Base-by-base conservation (phyloP, 1,140 invertebrate species). In the Pentalonia nigronervosa region DNA sequence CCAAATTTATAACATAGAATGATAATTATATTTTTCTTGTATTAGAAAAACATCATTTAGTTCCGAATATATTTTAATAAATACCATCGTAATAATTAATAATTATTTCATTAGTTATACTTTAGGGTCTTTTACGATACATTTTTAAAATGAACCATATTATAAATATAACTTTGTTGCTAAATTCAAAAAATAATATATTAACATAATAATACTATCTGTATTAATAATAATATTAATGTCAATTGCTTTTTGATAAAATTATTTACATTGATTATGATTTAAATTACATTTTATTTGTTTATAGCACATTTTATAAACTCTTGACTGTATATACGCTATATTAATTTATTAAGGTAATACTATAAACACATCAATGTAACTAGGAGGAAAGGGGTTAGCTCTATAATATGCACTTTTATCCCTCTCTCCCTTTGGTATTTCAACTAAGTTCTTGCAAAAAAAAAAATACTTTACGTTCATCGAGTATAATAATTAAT, bases 301-400 rank as follows among this genome's bases (percentile, higher is more conserved):
- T 34, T n/a, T 76, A 76, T 76, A 6, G 7, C 17, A n/a, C 14
- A n/a, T n/a, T 76, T 76, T n/a, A n/a, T n/a, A 34, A 76, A 20
- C 60, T n/a, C n/a, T 67, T 76, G 14, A 20, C 30, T 76, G 14
- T n/a, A 76, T 76, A 14, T 41, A 41, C 14, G 6, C 14, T 14
- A 76, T 76, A n/a, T 67, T 67, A n/a, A n/a, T 30, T 25, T 56
- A 25, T 2, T 25, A 56, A 25, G 6, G 11, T 67, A 60, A 60
- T 60, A 60, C 25, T 60, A 30, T n/a, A 67, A 30, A n/a, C 14
- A 17, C n/a, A 17, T n/a, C 14, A 14, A 11, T 76, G n/a, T 34
- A 76, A n/a, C 30, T n/a, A 4, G 0, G 14, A 0, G n/a, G 14
- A 1, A n/a, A 14, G 1, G 6, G 14, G 4, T 14, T 76, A 67